Percentiles rank a stretch among this genome's conserved stretches.
Conservation (phyloP, 2,113 vertebrate species). For the Myrmecobius fasciatus region DNA sequence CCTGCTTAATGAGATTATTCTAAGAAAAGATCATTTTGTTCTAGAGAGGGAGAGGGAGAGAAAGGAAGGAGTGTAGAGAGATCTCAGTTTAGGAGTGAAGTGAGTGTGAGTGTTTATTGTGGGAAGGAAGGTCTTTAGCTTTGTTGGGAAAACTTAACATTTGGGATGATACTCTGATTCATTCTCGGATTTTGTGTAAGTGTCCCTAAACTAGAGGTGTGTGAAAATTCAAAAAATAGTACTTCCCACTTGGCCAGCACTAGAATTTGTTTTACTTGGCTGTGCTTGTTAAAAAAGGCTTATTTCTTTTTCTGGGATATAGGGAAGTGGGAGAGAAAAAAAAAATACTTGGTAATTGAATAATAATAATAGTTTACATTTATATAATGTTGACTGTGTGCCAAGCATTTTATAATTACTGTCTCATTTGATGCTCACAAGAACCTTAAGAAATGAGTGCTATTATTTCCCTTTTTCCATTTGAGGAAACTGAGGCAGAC, state of each 20-base stretch:
- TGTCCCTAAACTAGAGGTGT: slow-evolving; percentile 12
- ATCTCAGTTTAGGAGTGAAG: no score
- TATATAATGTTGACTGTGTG: not conserved
- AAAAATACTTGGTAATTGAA: not conserved
- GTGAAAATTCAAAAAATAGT: not conserved
- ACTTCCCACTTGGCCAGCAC: not conserved
- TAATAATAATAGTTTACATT: not conserved
- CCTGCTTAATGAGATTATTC: no score
- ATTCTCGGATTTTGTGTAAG: slow-evolving; percentile 24
- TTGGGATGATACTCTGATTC: slow-evolving; percentile 15
- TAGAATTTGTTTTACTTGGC: not conserved
- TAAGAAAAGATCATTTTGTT: no score
- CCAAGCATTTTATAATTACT: not conserved
- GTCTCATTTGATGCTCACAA: not conserved
- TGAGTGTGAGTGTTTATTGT: no score
- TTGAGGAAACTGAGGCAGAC: not conserved
- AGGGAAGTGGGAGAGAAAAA: not conserved
- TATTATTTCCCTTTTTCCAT: not conserved
- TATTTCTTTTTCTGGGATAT: not conserved
- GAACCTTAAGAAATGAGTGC: not conserved
- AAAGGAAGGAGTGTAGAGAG: no score
- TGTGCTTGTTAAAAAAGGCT: not conserved
- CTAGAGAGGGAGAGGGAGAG: no score
- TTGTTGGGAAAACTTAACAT: slow-evolving; percentile 16
- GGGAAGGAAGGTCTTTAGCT: not conserved